Base-by-base conservation (phyloP, 2,888 invertebrate genomes). In the Watsonalla binaria region DNA sequence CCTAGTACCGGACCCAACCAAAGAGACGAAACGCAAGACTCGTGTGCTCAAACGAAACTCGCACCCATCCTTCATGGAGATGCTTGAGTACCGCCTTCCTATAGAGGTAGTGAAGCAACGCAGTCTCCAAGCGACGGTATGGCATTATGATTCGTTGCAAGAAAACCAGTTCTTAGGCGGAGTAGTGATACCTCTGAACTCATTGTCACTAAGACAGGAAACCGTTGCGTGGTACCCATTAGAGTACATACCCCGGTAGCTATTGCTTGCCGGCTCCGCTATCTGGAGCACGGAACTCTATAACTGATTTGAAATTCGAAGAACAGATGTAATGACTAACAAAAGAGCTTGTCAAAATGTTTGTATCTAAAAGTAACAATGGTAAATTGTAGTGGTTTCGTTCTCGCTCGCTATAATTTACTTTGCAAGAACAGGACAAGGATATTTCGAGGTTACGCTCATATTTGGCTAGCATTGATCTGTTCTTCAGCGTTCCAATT, bases 41-140 rank as follows among this genome's bases (percentile, higher is more conserved):
- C 96, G 97, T 85, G 96, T 98, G 1, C 94, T 98, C 0, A 95
- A 95, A 70, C 95, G 96, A 65, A 97, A 96, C 76, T 96, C 97
- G 72, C 97, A 98, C 84, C 99, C 99, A 0, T 98, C 98, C 14
- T 99, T 98, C 86, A 99, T 99, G 97, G 98, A 98, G 92, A 97
- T 97, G 96, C 90, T 98, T 80, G 97, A 97, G 76, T 98, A 98
- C 75, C 93, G 97, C 57, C 93, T 98, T 90, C 94, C 96, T 0
- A 75, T 96, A 60, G 96, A 97, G 51, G 93, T 95, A 46, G 93
- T 98, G 13, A 92, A 93, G 74, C 92, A 92, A 62, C 92, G 96
- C 50, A 93, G 92, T 8, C 86, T 99, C n/a, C 97, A 98, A 81
- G 97, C 98, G 0, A 97, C 98, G 0, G 95, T 98, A 8, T 98